A percentile compares a stretch with the other conserved stretches of the same genome.
phyloP scores from a whole-genome alignment of 2,797 vertebrate species.

The Vireo griseus region DNA sequence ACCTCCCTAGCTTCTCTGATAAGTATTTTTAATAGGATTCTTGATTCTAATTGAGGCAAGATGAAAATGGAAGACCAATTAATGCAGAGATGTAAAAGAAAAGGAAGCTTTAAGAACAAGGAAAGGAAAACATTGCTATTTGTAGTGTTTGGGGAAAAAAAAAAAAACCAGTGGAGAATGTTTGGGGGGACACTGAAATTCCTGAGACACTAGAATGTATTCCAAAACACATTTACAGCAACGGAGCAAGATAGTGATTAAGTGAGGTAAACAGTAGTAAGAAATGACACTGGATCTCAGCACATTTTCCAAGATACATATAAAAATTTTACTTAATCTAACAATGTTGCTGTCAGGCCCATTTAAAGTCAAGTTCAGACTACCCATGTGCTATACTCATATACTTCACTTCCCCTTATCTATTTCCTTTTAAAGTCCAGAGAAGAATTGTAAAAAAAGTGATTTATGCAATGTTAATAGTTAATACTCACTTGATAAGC shows the following conservation, averaged over 20 bases:
- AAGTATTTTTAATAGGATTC: background rate
- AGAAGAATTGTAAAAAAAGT: background rate
- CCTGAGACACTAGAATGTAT: background rate
- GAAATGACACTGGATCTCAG: background rate
- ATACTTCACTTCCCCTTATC: background rate
- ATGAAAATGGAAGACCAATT: background rate
- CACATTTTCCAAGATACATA: background rate
- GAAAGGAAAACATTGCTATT: background rate
- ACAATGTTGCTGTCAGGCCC: background rate
- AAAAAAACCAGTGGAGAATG: background rate
- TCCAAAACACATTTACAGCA: background rate
- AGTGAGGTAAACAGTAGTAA: background rate
- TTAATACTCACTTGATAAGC: background rate
- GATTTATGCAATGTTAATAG: background rate
- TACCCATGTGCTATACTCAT: background rate
- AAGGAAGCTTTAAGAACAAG: background rate
- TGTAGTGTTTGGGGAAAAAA: background rate
- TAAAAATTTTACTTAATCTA: background rate
- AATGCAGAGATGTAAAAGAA: background rate
- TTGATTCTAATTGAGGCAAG: background rate
- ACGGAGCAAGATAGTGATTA: background rate
- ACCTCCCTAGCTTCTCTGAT: background rate
- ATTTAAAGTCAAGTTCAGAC: background rate
- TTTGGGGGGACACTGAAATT: background rate
- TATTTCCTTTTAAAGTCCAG: background rate